phyloP scores from a whole-genome alignment of 2,888 invertebrate species.

The Polymixis lichenea region DNA sequence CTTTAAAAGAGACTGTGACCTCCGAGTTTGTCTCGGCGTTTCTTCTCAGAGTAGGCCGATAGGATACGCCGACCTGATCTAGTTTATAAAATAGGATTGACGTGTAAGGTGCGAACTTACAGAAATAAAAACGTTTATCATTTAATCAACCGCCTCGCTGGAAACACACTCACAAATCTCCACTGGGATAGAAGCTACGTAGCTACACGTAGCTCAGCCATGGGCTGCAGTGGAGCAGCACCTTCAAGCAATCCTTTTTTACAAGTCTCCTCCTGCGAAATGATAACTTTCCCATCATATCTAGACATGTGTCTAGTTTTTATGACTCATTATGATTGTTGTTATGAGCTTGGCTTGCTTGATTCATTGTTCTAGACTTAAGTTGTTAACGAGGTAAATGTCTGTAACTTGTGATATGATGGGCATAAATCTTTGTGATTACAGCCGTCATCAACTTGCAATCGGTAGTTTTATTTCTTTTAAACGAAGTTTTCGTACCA shows the following conservation, averaged over 20 bases:
- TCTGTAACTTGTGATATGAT: conserved; percentile 10
- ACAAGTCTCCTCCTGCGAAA: conserved; percentile 25
- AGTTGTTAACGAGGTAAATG: conserved; percentile 11
- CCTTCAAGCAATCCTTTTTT: conserved; percentile 37
- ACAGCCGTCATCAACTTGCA: not conserved
- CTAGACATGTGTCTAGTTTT: conserved; percentile 28
- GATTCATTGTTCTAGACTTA: conserved; percentile 39
- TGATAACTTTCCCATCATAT: conserved; percentile 46
- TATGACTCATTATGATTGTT: conserved; percentile 16
- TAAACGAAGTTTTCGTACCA: no score
- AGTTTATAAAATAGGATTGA: no score
- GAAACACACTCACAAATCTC: not conserved
- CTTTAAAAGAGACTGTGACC: no score
- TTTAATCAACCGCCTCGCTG: no score
- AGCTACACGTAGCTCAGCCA: not conserved
- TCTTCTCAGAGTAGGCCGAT: no score
- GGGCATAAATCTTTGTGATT: conserved; percentile 4
- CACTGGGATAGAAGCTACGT: not conserved
- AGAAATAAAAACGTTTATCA: no score
- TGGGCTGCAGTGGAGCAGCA: not conserved
- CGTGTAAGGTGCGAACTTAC: no score
- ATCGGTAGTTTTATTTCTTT: no score
- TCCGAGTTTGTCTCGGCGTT: no score
- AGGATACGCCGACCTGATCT: no score
- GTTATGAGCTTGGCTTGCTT: conserved; percentile 37